Evolutionary conservation across 2,797 vertebrate genomes (phyloP).

Genomic region (Melanotaenia boesemani): DNA sequence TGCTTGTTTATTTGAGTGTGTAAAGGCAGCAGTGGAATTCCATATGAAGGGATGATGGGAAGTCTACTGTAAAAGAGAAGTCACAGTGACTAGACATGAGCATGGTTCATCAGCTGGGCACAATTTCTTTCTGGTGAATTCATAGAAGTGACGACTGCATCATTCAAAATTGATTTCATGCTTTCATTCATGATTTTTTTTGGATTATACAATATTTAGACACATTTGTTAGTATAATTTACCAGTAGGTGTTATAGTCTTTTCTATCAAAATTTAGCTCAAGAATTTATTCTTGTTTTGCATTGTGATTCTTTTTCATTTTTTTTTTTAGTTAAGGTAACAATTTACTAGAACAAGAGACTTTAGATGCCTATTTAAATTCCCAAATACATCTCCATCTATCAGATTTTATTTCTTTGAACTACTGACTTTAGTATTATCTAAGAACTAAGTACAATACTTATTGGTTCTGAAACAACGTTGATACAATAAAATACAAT

Average conservation of each 20-base stretch:
- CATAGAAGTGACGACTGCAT: constrained; percentile 17
- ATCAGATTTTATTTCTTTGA: not conserved
- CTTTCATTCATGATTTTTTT: constrained; percentile 8
- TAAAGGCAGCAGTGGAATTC: constrained; percentile 43
- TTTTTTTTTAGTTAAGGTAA: not conserved
- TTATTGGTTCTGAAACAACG: not conserved
- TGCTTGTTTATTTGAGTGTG: constrained; percentile 53
- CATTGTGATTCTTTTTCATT: no score
- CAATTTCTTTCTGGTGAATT: constrained; percentile 25
- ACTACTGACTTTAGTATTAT: not conserved
- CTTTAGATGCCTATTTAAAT: not conserved
- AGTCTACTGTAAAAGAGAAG: constrained; percentile 45
- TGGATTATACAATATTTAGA: constrained; percentile 7
- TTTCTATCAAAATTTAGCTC: not conserved
- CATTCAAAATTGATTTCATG: constrained; percentile 11
- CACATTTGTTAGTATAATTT: not conserved
- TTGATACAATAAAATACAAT: not conserved
- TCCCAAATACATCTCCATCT: not conserved
- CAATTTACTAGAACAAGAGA: not conserved
- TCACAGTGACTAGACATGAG: constrained; percentile 38
- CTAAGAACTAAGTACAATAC: not conserved
- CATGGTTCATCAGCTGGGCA: constrained; percentile 24
- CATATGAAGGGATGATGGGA: constrained; percentile 47
- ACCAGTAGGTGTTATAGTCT: not conserved
- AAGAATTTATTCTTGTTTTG: not conserved